These are phyloP conservation scores for Nomada ferruginata DNA, from an alignment of 2,888 invertebrate species.

Conservation along the genomic window DNA sequence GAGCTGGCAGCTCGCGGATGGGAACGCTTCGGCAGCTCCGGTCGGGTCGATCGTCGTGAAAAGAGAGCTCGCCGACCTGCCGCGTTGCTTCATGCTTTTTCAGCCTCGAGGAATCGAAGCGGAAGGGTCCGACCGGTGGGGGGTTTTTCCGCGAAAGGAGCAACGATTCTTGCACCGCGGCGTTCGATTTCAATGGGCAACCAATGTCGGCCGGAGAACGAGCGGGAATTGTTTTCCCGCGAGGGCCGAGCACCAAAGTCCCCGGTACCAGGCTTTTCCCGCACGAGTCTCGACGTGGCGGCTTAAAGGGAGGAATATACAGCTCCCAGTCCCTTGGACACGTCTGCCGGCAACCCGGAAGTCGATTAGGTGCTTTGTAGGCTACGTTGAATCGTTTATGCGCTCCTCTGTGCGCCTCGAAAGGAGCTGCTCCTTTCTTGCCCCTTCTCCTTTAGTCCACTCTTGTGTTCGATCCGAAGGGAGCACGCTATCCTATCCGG, in stretches of 20 bases:
- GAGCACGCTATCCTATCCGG: slow-evolving; percentile 41
- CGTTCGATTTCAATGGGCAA: slow-evolving; percentile 3
- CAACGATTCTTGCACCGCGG: background rate
- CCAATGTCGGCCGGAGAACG: background rate
- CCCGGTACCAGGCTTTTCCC: slow-evolving; percentile 27
- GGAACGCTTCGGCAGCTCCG: slow-evolving; percentile 1
- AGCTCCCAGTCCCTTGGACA: slow-evolving; percentile 8
- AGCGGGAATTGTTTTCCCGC: slow-evolving; percentile 14
- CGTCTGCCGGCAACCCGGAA: slow-evolving; percentile 59
- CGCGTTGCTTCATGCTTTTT: background rate
- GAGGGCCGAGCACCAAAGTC: slow-evolving; percentile 59
- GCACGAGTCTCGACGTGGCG: slow-evolving; percentile 45
- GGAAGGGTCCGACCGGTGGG: background rate
- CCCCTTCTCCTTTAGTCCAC: background rate
- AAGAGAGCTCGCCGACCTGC: background rate
- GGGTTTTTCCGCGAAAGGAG: background rate
- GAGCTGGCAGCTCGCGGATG: slow-evolving; percentile 3
- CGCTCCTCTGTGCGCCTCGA: slow-evolving; percentile 41
- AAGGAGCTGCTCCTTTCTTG: slow-evolving; percentile 51
- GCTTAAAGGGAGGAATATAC: slow-evolving; percentile 36
- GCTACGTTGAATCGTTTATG: slow-evolving; percentile 58
- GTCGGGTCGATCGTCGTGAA: slow-evolving; percentile 18
- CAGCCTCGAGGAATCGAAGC: background rate
- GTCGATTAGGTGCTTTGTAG: slow-evolving; percentile 48
- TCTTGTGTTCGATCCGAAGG: slow-evolving; percentile 53